Percentiles rank a stretch among this genome's conserved stretches.
These are phyloP conservation scores for Eclectus roratus DNA, from an alignment of 2,113 vertebrate species.

Conservation along the genomic window DNA sequence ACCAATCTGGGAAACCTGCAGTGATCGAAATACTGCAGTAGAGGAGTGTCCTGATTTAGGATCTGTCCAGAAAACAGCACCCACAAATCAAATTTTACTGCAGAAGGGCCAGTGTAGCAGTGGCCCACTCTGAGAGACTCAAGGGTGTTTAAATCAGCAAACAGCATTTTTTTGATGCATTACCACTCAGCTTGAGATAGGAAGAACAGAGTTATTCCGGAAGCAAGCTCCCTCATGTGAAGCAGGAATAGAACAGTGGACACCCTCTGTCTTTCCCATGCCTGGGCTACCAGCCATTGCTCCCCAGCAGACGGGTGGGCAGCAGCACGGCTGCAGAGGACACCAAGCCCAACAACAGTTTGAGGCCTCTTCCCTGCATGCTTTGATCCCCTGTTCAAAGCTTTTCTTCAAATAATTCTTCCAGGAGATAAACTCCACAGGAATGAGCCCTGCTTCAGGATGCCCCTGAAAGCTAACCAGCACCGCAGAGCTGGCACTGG, in stretches of 20 bases:
- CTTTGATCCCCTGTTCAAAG: neutral
- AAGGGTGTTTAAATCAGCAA: neutral
- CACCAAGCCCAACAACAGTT: neutral
- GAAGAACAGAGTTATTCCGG: neutral
- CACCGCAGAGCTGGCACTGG: fast-evolving
- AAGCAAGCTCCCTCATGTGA: neutral
- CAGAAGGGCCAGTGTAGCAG: neutral
- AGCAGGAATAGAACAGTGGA: neutral
- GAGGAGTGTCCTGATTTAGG: neutral
- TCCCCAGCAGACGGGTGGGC: neutral
- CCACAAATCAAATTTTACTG: fast-evolving
- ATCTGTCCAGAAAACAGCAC: neutral
- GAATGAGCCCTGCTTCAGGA: neutral
- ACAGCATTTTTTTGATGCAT: fast-evolving
- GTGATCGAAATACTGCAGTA: fast-evolving
- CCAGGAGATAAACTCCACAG: neutral
- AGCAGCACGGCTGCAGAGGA: neutral
- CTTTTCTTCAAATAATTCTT: neutral
- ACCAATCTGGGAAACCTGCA: neutral
- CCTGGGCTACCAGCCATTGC: neutral
- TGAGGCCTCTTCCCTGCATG: neutral
- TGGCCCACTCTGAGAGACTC: fast-evolving
- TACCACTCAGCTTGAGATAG: neutral
- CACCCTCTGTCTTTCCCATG: neutral
- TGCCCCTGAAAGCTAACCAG: neutral